Base-by-base conservation (phyloP, 2,113 vertebrate genomes). In the Carassius auratus region DNA sequence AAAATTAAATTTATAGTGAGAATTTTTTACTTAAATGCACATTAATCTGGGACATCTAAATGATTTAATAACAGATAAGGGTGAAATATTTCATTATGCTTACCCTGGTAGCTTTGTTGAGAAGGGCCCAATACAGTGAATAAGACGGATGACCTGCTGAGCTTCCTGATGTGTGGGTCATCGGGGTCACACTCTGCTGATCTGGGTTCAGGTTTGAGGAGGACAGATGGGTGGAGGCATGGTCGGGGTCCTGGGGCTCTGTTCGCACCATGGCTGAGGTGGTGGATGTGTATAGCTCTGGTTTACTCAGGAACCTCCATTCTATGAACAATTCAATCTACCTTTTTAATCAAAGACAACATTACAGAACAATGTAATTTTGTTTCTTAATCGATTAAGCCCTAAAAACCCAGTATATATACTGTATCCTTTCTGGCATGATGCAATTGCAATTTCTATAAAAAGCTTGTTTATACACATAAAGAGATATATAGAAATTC, bases 271-370 rank as follows among this genome's bases (percentile, higher is more conserved):
- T 12, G 84, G 76, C 68, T 90, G 89, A 17, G 66, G 87, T n/a
- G 62, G 64, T 76, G 42, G 71, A 61, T 76, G 36, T 64, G 87
- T 85, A 69, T 87, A 91, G 57, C 17, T 90, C 76, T 90, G 92
- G 89, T 91, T 92, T 79, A 89, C 79, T 75, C 12, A n/a, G 90
- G 90, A 45, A 79, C 62, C 30, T 94, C 91, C 94, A 94, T 95
- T 87, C 76, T 91, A 42, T 19, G 87, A 59, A 30, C 38, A 36
- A 36, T 82, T 62, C 62, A 79, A 38, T n/a, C 17, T 45, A 79
- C 57, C 55, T 79, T 14, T 62, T 45, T 9, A 38, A 62, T 8
- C 10, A 61, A 64, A 36, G 62, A 3, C 23, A 59, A 59, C 50
- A 77, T 77, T 10, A 5, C 0, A 57, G 50, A 57, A 15, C 50